Base-by-base conservation (phyloP, 2,888 invertebrate genomes). In the Cryptocephalus primarius region DNA sequence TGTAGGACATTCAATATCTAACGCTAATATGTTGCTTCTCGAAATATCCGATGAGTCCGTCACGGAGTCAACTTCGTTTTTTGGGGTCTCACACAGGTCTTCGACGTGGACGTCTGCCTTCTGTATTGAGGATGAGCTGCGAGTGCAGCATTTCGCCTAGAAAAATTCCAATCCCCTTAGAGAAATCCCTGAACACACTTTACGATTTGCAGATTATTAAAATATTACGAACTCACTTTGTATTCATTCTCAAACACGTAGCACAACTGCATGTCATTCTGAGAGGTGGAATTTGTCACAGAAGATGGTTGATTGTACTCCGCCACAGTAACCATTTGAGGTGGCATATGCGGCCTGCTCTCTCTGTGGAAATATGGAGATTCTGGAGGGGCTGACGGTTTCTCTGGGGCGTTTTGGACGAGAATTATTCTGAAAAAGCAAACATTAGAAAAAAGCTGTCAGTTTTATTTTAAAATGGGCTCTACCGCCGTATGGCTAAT, bases 361-460 rank as follows among this genome's bases (percentile, higher is more conserved):
- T 64, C 64, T 10, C 61, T 59, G 39, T 60, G 66, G 51, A 68
- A 66, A 44, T 55, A 55, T n/a, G 56, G 53, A 8, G 74, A 72
- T 31, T 85, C 82, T 39, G 80, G 78, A 46, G 78, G 72, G 52
- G 74, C 65, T 45, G 80, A 78, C 69, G 81, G 79, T 72, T 88
- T 89, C 68, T 89, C 88, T 4, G 90, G 89, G 42, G 88, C 90
- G 71, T 92, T 91, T 73, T 94, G 93, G 58, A 95, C 91, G 57
- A 88, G 79, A 55, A 95, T 85, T 63, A 94, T 91, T 67, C 94
- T 88, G 68, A 12, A 63, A 59, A 40, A 38, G 3, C 39, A 39
- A 14, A 13, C 39, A 39, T 36, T 36, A 36, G 12, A 6, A 36
- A 6, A 4, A 4, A 22, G 22, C 22, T n/a, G n/a, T n/a, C n/a